Percentiles rank a stretch among this genome's conserved stretches.
phyloP scores from a whole-genome alignment of 2,797 vertebrate species.

The Sebastes steindachneri region DNA sequence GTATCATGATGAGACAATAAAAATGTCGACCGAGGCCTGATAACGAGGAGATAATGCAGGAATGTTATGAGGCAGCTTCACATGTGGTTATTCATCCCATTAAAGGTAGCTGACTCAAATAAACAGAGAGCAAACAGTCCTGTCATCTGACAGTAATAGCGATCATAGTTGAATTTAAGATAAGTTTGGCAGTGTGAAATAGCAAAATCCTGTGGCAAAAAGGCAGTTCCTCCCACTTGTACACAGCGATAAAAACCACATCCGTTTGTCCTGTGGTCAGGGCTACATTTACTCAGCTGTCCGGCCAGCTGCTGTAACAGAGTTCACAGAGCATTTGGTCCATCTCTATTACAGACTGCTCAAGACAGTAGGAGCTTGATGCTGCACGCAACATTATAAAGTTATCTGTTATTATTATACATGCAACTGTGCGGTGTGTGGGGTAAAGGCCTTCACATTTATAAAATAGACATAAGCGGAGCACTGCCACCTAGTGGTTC shows the following conservation, averaged over 20 bases:
- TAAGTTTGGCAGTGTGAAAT: background rate
- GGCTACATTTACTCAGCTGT: constrained; percentile 53
- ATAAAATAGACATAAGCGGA: background rate
- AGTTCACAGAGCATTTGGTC: background rate
- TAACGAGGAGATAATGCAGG: constrained; percentile 3
- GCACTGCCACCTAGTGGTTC: constrained; percentile 65
- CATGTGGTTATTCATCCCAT: constrained; percentile 9
- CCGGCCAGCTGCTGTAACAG: constrained; percentile 15
- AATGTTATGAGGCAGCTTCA: constrained; percentile 35
- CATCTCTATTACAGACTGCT: background rate
- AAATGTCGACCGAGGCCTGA: background rate
- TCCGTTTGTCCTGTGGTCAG: constrained; percentile 42
- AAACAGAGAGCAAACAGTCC: constrained; percentile 1
- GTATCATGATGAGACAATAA: background rate
- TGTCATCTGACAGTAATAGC: background rate
- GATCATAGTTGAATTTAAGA: background rate
- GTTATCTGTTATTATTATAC: background rate
- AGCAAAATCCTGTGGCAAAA: background rate
- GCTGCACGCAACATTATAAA: background rate
- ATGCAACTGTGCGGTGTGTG: background rate
- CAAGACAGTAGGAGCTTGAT: background rate
- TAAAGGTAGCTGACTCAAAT: constrained; percentile 20
- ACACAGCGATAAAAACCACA: constrained; percentile 30
- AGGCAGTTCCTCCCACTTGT: background rate
- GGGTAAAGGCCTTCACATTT: background rate